These are phyloP conservation scores for Eristalis pertinax DNA, from an alignment of 2,888 invertebrate genomes.

Conservation along the genomic window DNA sequence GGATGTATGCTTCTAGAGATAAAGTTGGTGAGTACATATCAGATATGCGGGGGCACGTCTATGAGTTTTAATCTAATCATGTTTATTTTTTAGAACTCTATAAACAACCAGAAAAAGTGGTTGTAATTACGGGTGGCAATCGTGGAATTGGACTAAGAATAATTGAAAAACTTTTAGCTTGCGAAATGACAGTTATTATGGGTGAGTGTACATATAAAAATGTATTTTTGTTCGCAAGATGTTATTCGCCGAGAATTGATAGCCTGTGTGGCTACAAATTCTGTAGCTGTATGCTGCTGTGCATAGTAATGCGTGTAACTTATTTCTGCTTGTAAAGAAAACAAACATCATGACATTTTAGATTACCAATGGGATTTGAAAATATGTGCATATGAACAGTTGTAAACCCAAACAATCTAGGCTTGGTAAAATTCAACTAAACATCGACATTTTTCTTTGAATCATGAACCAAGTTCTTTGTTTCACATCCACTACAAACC, in stretches of 20 bases:
- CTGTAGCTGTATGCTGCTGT: not conserved
- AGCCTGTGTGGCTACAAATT: not conserved
- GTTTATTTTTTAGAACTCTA: conserved; percentile 75
- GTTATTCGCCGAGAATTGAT: not conserved
- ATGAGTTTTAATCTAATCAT: not conserved
- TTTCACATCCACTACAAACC: too few relatives aligned
- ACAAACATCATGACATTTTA: not conserved
- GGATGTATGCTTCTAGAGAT: conserved; percentile 76
- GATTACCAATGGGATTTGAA: too few relatives aligned
- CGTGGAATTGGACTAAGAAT: conserved; percentile 92
- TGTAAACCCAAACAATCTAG: too few relatives aligned
- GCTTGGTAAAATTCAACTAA: too few relatives aligned
- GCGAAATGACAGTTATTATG: conserved; percentile 89
- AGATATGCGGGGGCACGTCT: not conserved
- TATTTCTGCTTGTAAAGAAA: conserved; percentile 1
- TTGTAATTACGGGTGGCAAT: conserved; percentile 93
- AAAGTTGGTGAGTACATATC: conserved; percentile 77
- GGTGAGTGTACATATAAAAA: conserved; percentile 82
- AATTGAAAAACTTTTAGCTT: conserved; percentile 88
- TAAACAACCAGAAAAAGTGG: conserved; percentile 86
- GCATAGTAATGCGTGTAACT: not conserved
- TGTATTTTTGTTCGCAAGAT: not conserved
- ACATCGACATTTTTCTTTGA: too few relatives aligned
- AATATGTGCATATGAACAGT: too few relatives aligned
- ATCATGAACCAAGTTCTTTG: too few relatives aligned